phyloP scores from a whole-genome alignment of 2,888 invertebrate species.

The Caenorhabditis becei region DNA sequence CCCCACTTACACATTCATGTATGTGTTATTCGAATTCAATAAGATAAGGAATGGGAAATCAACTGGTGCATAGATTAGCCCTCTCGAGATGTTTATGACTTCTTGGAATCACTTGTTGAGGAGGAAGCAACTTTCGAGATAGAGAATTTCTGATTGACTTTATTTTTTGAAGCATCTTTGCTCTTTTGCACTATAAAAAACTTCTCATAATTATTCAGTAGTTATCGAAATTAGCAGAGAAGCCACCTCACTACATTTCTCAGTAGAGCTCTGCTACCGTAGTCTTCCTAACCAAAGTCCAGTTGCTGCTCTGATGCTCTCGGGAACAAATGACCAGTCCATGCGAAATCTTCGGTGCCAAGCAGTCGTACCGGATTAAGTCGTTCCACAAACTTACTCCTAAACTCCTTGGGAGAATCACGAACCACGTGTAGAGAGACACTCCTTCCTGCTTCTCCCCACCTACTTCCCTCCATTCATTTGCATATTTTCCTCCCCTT shows the following conservation, averaged over 20 bases:
- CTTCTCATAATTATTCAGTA: no score
- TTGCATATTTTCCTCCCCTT: constrained; percentile 10
- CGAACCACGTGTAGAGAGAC: not conserved
- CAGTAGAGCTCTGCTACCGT: no score
- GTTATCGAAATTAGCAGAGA: no score
- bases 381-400: not conserved
- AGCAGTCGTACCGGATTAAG: not conserved
- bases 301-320: not conserved
- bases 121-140: not conserved
- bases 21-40: constrained; percentile 22
- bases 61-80: constrained; percentile 40
- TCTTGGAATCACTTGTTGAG: not conserved
- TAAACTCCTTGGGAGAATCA: not conserved
- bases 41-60: constrained; percentile 33
- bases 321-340: not conserved
- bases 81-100: not conserved
- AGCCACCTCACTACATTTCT: no score
- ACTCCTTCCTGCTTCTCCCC: not conserved
- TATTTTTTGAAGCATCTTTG: not conserved
- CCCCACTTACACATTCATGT: constrained; percentile 4
- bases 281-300: not conserved
- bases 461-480: constrained; percentile 11
- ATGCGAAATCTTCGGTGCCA: not conserved
- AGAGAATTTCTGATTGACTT: not conserved
- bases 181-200: not conserved